Evolutionary conservation across 2,113 vertebrate species (phyloP).

Genomic region (Eleginops maclovinus): DNA sequence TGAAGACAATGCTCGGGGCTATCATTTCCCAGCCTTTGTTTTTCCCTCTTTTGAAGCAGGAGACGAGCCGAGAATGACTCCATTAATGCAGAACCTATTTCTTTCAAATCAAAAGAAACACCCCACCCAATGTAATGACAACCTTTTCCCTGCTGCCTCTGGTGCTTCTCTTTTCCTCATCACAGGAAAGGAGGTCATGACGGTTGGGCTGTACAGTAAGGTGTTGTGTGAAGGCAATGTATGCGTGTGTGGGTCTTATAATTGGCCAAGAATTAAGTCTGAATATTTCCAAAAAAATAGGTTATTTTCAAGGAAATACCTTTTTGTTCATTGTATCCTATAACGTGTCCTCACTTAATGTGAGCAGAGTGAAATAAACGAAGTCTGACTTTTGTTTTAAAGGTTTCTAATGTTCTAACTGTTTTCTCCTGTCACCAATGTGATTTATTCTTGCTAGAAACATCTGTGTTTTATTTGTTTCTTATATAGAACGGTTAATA

Average conservation of each 20-base stretch:
- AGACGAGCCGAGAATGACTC: conserved; percentile 67
- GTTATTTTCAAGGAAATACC: no score
- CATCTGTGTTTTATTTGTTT: not conserved
- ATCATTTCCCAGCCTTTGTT: conserved; percentile 71
- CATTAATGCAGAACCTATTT: conserved; percentile 80
- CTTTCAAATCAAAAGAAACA: conserved; percentile 74
- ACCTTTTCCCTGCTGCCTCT: conserved; percentile 56
- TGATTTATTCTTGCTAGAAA: not conserved
- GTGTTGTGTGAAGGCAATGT: conserved; percentile 26
- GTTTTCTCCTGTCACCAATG: no score
- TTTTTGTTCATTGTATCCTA: no score
- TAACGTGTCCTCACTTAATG: no score
- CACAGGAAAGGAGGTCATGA: conserved; percentile 62
- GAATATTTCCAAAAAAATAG: no score
- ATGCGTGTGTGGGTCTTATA: conserved; percentile 6
- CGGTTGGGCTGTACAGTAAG: conserved; percentile 34
- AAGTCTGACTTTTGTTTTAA: no score
- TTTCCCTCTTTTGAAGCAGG: conserved; percentile 63
- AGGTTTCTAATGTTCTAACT: no score
- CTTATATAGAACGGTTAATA: not conserved
- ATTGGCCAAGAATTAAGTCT: no score
- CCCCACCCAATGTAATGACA: conserved; percentile 59
- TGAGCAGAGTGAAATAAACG: no score
- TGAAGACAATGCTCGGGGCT: conserved; percentile 60
- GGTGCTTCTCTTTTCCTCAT: conserved; percentile 62